These are phyloP conservation scores for Thinocorus orbignyianus DNA, from an alignment of 2,113 vertebrate genomes.

Conservation along the genomic window DNA sequence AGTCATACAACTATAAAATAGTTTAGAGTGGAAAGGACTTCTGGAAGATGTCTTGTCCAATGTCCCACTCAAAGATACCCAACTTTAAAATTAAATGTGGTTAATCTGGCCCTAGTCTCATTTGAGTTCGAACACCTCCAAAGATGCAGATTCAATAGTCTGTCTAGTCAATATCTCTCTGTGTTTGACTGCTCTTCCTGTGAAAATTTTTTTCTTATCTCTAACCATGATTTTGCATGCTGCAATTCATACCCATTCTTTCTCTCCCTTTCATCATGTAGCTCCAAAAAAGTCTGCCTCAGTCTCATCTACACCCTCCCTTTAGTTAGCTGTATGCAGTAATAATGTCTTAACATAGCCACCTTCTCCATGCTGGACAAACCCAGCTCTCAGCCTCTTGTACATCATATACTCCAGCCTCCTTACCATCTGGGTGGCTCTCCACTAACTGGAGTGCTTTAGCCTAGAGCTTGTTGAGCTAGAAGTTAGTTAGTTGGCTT, in stretches of 20 bases:
- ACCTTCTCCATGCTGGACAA: neutral
- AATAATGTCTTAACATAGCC: neutral
- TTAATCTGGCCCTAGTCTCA: neutral
- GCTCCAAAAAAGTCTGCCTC: neutral
- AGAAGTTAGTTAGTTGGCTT: neutral
- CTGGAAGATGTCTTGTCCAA: neutral
- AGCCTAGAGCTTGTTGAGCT: neutral
- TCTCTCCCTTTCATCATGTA: neutral
- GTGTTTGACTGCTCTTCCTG: neutral
- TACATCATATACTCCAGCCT: neutral
- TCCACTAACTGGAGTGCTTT: neutral
- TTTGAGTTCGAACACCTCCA: neutral
- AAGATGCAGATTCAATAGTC: neutral
- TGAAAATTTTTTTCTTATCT: neutral
- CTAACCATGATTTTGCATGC: neutral
- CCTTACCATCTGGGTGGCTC: neutral
- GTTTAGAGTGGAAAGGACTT: neutral
- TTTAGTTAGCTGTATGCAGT: neutral
- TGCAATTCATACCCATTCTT: neutral
- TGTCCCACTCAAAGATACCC: neutral
- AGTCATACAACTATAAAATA: neutral
- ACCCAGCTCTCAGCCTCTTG: neutral
- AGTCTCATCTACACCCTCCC: neutral
- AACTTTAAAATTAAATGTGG: neutral
- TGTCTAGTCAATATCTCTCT: neutral